Base-by-base conservation (phyloP, 2,888 invertebrate genomes). In the Oxystoma pomonae region DNA sequence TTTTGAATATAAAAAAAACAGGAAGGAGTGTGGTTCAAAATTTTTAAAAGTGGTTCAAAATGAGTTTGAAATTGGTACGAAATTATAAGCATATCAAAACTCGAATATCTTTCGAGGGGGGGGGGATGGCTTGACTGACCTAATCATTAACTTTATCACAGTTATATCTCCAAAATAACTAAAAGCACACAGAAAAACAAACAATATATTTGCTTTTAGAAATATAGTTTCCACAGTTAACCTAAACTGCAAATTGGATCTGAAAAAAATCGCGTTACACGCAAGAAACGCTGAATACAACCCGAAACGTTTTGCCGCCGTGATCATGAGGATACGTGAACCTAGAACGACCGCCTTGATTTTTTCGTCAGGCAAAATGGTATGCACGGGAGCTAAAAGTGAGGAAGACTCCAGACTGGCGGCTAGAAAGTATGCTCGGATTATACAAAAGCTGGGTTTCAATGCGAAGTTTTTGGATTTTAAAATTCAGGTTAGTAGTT, bases 211-310 rank as follows among this genome's bases (percentile, higher is more conserved):
- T 62, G 57, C 67, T 84, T 84, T 64, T 80, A 96, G 96, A 77
- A 99, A 98, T 77, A 98, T 99, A 75, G 98, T 99, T 0, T 96
- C 98, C 57, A 99, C 98, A 2, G 98, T 99, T 0, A 98, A 97
- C 80, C 82, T 99, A 60, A 93, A 91, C 73, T 97, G 97, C 79
- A 95, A 94, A 81, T 82, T 98, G 70, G 98, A 99, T 77, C 83
- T 99, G 66, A 98, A 98, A 77, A 95, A 94, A 81, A 99, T 99
- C 72, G 98, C 98, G 0, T 82, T 98, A 1, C 97, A 97, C 78
- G 98, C 98, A 0, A 89, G 98, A 78, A 99, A 99, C 83, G 98
- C 98, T 1, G 98, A 99, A 81, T 99, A 98, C 78, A 99, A 99
- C 80, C 98, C 98, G 7, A 98, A 98, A 81, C 90, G 98, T 75